A percentile compares a stretch with the other conserved stretches of the same genome.
These are phyloP conservation scores for Atlantisia rogersi DNA, from an alignment of 2,113 vertebrate species.

Conservation along the genomic window DNA sequence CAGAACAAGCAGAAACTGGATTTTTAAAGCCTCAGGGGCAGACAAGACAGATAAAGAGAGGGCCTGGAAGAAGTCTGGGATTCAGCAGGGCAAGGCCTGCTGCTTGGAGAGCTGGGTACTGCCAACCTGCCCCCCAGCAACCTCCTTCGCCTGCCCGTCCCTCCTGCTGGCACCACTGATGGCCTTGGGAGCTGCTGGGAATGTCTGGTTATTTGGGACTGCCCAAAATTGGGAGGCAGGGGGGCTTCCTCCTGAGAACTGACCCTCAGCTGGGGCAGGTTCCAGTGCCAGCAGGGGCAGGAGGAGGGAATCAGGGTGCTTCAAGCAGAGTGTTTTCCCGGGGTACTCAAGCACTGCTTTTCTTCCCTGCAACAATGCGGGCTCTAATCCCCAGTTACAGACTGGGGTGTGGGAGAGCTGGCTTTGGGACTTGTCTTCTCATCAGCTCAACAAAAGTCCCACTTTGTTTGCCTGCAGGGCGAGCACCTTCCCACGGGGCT, in stretches of 20 bases:
- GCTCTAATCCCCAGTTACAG: not conserved
- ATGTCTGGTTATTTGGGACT: fast-evolving
- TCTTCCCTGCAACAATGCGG: not conserved
- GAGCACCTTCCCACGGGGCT: not conserved
- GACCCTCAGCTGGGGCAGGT: not conserved
- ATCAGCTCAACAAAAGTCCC: conserved; percentile 7
- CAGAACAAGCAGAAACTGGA: not conserved
- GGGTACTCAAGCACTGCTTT: not conserved
- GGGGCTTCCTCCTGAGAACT: not conserved
- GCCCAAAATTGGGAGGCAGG: not conserved
- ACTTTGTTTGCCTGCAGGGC: conserved; percentile 34
- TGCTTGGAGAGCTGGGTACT: not conserved
- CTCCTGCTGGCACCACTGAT: not conserved
- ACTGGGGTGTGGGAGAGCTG: not conserved
- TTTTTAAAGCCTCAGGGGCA: not conserved
- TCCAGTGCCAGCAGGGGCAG: not conserved
- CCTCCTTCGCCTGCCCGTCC: not conserved
- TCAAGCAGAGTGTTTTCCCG: not conserved
- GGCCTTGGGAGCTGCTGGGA: not conserved
- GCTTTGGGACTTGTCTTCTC: conserved; percentile 14
- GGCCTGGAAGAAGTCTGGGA: not conserved
- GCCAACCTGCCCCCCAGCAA: not conserved
- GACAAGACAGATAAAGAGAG: not conserved
- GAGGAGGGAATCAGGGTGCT: not conserved
- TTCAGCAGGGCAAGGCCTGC: not conserved